These are phyloP conservation scores for Scaptomyza montana DNA, from an alignment of 1,140 invertebrate species.

Conservation along the genomic window DNA sequence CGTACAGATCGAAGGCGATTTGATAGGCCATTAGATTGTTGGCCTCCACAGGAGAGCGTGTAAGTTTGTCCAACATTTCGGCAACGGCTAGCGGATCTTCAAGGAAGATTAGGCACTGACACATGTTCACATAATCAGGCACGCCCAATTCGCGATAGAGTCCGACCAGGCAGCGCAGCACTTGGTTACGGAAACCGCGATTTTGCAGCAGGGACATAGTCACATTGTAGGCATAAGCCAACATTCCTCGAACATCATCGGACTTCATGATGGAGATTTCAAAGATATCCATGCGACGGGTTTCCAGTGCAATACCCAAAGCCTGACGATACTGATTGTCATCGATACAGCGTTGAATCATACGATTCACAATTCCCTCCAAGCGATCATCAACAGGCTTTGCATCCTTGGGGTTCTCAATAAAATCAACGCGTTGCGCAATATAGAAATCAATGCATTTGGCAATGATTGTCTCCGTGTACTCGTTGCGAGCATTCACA, in stretches of 20 bases:
- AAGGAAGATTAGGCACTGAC: conserved; percentile 97
- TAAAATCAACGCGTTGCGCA: conserved; percentile 90
- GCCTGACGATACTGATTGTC: conserved; percentile 97
- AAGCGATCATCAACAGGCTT: conserved; percentile 93
- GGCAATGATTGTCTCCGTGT: conserved; percentile 98
- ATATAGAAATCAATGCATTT: conserved; percentile 98
- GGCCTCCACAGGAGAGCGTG: conserved; percentile 89
- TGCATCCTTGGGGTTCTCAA: conserved; percentile 86
- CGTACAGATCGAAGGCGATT: conserved; percentile 99
- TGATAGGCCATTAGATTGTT: conserved; percentile 97
- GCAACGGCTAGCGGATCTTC: conserved; percentile 96
- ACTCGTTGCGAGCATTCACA: conserved; percentile 96
- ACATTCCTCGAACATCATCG: conserved; percentile 95
- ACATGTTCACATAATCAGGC: conserved; percentile 98
- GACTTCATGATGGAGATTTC: conserved; percentile 95
- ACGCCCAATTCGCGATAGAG: conserved; percentile 93
- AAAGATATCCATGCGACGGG: conserved; percentile 97
- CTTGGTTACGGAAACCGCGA: conserved; percentile 94
- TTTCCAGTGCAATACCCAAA: conserved; percentile 97
- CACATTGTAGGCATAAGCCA: conserved; percentile 97
- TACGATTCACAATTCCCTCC: conserved; percentile 97
- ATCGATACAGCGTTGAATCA: conserved; percentile 97
- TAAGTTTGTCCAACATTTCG: conserved; percentile 94
- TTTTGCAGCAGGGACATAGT: conserved; percentile 98
- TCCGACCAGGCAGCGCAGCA: conserved; percentile 94